phyloP scores from a whole-genome alignment of 2,113 vertebrate species.

The Rhinolophus ferrumequinum region DNA sequence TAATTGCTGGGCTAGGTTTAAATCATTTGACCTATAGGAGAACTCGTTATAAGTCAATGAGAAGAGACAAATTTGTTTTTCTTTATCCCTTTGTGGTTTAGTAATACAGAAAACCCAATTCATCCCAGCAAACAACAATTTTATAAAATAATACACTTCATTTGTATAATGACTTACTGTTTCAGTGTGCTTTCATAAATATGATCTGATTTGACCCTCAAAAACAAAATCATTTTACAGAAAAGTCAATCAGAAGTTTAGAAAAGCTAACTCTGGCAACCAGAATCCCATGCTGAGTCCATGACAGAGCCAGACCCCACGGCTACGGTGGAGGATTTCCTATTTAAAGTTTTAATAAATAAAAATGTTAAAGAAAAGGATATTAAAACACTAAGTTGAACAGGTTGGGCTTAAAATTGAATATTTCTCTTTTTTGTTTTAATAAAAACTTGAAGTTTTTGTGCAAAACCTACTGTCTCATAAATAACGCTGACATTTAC shows the following conservation, averaged over 20 bases:
- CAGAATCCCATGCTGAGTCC: background rate
- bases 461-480: background rate
- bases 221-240: background rate
- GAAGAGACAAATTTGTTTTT: background rate
- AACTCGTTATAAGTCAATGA: background rate
- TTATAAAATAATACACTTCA: background rate
- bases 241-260: background rate
- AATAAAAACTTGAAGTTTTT: background rate
- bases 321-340: background rate
- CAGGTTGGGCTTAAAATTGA: background rate
- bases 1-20: background rate
- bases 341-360: background rate
- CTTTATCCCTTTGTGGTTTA: conserved; percentile 1
- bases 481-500: background rate
- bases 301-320: background rate
- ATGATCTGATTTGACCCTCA: background rate
- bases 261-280: background rate
- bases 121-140: background rate
- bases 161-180: background rate
- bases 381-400: background rate
- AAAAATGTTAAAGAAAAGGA: background rate
- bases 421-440: background rate
- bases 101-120: background rate
- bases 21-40: background rate
- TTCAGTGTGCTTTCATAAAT: background rate